phyloP scores from a whole-genome alignment of 2,888 invertebrate genomes.

The Eupithecia insigniata region DNA sequence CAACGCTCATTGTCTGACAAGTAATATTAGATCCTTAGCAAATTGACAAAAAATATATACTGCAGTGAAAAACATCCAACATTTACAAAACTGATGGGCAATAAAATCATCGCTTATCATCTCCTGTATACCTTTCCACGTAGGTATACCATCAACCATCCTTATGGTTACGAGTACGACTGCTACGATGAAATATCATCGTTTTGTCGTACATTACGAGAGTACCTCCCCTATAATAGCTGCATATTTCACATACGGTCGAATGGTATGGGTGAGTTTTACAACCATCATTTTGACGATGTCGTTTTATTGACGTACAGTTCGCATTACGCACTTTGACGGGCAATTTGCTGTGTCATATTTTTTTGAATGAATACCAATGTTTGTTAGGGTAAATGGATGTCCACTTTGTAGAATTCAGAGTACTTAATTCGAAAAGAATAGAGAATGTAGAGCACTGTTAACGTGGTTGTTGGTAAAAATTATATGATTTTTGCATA shows the following conservation, averaged over 20 bases:
- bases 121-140: slow-evolving; percentile 6
- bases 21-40: neutral
- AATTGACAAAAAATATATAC: neutral
- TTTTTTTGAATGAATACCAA: slow-evolving; percentile 64
- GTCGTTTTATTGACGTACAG: slow-evolving; percentile 49
- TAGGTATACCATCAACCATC: slow-evolving; percentile 20
- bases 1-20: neutral
- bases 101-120: slow-evolving; percentile 9
- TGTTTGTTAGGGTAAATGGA: slow-evolving; percentile 58
- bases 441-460: neutral
- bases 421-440: neutral
- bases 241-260: slow-evolving; percentile 34
- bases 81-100: slow-evolving; percentile 6
- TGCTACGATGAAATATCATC: slow-evolving; percentile 30
- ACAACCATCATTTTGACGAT: slow-evolving; percentile 52
- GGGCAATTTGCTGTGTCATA: slow-evolving; percentile 48
- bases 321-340: slow-evolving; percentile 38
- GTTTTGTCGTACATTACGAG: slow-evolving; percentile 32
- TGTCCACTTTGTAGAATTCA: slow-evolving; percentile 45
- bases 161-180: slow-evolving; percentile 27
- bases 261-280: slow-evolving; percentile 28
- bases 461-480: neutral
- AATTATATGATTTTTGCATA: neutral
- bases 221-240: slow-evolving; percentile 23
- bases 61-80: neutral